Base-by-base conservation (phyloP, 2,888 invertebrate genomes). In the Ormyrus thymus region DNA sequence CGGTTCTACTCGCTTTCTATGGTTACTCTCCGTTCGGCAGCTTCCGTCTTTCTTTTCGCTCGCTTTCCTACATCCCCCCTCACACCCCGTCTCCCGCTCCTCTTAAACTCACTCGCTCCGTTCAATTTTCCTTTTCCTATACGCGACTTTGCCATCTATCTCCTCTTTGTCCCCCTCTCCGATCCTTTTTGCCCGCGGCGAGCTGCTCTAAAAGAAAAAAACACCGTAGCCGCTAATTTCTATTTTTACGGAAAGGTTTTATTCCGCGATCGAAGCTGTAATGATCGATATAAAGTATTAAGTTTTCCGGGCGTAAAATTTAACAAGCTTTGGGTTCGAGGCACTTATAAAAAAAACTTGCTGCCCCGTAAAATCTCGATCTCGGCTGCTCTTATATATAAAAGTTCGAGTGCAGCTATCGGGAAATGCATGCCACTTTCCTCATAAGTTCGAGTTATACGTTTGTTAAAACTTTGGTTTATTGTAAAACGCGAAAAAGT, bases 91-190 rank as follows among this genome's bases (percentile, higher is more conserved):
- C 65, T 43, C 68, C 6, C 65, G 62, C 68, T 70, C 43, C 68
- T 71, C 74, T 72, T 70, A 69, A 71, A 69, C 76, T 77, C 64
- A 61, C 74, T 55, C 62, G 51, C 53, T 71, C 15, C 61, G 50
- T 73, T 50, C 72, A 13, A 73, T 62, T 70, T 76, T 76, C 43
- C 55, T 71, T 64, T 10, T 65, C 66, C 64, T 68, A 43, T 50
- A 11, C 43, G 45, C 56, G n/a, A 2, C 56, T 7, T 13, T 8
- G 9, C 13, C 13, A 8, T 56, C 56, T 48, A 10, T 15, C 48
- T 69, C 11, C 56, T 70, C 43, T 48, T 13, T 64, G 8, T 48
- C 11, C 15, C 11, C 7, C 13, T 6, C 51, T 11, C 53, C 29
- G 45, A 51, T 59, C 68, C 61, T 59, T 53, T 50, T 10, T 50